Evolutionary conservation across 1,140 invertebrate genomes (phyloP), one percentile per base, ranked within the genome.

Genomic region (Sinella curviseta): DNA sequence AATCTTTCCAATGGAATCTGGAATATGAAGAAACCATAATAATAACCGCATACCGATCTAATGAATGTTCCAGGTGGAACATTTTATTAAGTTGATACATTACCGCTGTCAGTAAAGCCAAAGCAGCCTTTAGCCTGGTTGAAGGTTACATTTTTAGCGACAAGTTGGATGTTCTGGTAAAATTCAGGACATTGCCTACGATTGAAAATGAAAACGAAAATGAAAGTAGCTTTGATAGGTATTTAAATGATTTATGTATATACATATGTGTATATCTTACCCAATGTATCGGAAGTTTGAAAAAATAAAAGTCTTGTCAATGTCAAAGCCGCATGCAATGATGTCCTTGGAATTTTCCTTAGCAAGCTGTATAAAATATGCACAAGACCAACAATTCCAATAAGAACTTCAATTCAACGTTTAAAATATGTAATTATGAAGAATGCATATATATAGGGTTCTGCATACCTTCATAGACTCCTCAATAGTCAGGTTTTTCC

Each of bases 291-390:
- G 92, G 60, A 98, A 89, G 89, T 99, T 93, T 78, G 94, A 95
- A 85, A 99, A 99, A 80, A 99, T 97, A 86, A 99, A 99, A 0
- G 98, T 99, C 84, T 98, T 99, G 0, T 95, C 90, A 0, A 91
- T 85, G 88, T 98, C 94, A 88, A 99, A 99, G 20, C 97, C 97
- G 85, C 95, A 92, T 16, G 98, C 97, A 83, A 99, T 97, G 76
- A 99, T 99, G 87, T 99, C 98, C 88, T 98, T 99, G 0, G 94
- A 93, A 89, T 99, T 99, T 85, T 95, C 93, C 79, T 91, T 89
- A 0, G 95, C 92, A 85, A 99, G 89, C 85, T 74, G 28, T 17
- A 48, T 8, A n/a, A n/a, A n/a, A n/a, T n/a, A n/a, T n/a, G n/a
- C n/a, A n/a, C n/a, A n/a, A n/a, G n/a, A n/a, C n/a, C n/a, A n/a